Conservation (phyloP, 2,797 vertebrate genomes). For the Enteromius unitaeniatus region DNA sequence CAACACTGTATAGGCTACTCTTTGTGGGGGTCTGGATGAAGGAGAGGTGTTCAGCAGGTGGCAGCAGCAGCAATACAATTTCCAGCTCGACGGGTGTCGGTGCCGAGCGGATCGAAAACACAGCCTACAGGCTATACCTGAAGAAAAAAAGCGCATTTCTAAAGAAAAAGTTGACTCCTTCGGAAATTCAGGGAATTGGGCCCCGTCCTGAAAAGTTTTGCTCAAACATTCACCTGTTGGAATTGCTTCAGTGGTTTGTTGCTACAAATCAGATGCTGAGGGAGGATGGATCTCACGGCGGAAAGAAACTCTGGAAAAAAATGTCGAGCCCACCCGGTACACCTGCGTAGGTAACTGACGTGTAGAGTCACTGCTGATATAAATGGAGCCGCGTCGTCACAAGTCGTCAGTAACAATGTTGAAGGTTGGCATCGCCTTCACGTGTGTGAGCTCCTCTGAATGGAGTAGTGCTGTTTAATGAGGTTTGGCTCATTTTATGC, state of each 20-base stretch:
- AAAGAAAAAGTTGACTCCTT: not conserved
- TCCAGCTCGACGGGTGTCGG: constrained; percentile 4
- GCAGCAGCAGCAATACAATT: constrained; percentile 59
- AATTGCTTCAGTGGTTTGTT: not conserved
- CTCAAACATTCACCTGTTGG: not conserved
- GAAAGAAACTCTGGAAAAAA: not conserved
- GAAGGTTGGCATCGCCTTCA: constrained; percentile 34
- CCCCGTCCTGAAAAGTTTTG: not conserved
- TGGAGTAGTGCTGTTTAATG: constrained; percentile 54
- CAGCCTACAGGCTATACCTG: too few species aligned
- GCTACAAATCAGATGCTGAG: not conserved
- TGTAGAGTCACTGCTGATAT: constrained; percentile 73
- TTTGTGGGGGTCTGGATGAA: not conserved
- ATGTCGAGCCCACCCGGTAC: constrained; percentile 31
- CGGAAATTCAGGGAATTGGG: not conserved
- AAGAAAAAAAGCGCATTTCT: not conserved
- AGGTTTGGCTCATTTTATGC: constrained; percentile 54
- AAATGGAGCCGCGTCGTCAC: constrained; percentile 67
- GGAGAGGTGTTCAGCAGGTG: constrained; percentile 62
- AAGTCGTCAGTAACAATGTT: constrained; percentile 63
- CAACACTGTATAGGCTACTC: not conserved
- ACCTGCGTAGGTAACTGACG: constrained; percentile 73
- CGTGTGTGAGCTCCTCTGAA: constrained; percentile 51
- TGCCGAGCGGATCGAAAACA: constrained; percentile 34
- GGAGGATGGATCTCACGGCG: not conserved